Evolutionary conservation across 2,888 invertebrate species (phyloP), one percentile per base, ranked within the genome.

Genomic region (Anthrax anthrax): DNA sequence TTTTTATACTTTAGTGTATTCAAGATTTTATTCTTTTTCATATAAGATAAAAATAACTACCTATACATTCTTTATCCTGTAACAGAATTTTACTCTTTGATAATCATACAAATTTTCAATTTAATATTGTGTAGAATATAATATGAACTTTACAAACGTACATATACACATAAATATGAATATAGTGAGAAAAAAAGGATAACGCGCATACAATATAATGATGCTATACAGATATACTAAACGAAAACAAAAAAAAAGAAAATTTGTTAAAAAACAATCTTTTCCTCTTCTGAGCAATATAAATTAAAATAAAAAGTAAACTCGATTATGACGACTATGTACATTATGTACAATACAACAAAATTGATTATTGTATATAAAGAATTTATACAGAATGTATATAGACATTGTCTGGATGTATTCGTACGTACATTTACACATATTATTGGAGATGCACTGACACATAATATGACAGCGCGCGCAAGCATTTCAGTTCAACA

Each of bases 51-150:
- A n/a, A n/a, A n/a, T n/a, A n/a, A n/a, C n/a, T n/a, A n/a, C n/a
- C 23, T 6, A 8, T 23, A 23, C 37, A 49, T 43, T 49, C 46
- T 43, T 43, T 43, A 40, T 43, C 43, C 48, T 49, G 48, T 37
- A 46, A 46, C 48, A 40, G 41, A 46, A 47, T 43, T 46, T 17
- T 43, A 43, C 48, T 49, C 46, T 12, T 32, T 32, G 29, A 9
- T 32, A 32, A 32, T 9, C 13, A 12, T 32, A 32, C 29, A 32
- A 32, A 5, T 32, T 32, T 32, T 32, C 29, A 32, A 12, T 32
- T 32, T 32, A 32, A 32, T 12, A 32, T 32, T 32, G 12, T 32
- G 8, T 8, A 6, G 8, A n/a, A n/a, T n/a, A 23, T 23, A 23
- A 23, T 23, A 23, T 23, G 23, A 23, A n/a, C n/a, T n/a, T n/a